Base-by-base conservation (phyloP, 2,888 invertebrate genomes). In the Candidula unifasciata region DNA sequence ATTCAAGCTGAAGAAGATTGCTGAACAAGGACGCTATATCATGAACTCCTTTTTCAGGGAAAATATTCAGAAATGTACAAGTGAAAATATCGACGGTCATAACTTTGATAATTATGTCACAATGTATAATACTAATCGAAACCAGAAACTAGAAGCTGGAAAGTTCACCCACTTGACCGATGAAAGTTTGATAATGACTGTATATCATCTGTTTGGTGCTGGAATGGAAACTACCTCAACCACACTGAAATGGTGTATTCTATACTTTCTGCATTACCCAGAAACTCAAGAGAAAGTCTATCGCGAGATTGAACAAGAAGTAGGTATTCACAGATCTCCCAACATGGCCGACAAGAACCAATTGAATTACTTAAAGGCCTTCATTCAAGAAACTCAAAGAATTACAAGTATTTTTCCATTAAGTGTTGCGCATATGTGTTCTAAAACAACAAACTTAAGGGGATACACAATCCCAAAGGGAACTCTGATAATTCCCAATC, bases 221-320 rank as follows among this genome's bases (percentile, higher is more conserved):
- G 91, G 91, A 16, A 89, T 88, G 91, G 96, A 97, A 90, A 96
- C 96, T 1, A 96, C 96, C 0, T 96, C 96, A 24, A 96, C 97
- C 27, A 97, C 96, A 0, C 96, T 97, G 87, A 96, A 96, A 91
- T 97, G 97, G 95, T 96, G 96, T 85, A 94, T 97, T 3, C 96
- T 96, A 87, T 95, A 97, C 90, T 95, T 97, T 91, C 97, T 96
- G 10, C 95, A 96, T 76, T 95, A 97, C 91, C 96, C 96, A 66
- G 95, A 96, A 18, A 95, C 88, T 3, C 89, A 89, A 64, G 79
- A 83, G n/a, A 89, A 85, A 66, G 79, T 87, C 30, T 83, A 87
- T 52, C 69, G 74, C 44, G 88, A 90, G 35, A 87, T 90, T 16
- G 85, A 87, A 71, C 86, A 88, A 10, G 92, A 94, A 73, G 93